Percentiles rank a stretch among this genome's conserved stretches.
phyloP scores from a whole-genome alignment of 92 coral and sea anemone species.

The Porites rus region DNA sequence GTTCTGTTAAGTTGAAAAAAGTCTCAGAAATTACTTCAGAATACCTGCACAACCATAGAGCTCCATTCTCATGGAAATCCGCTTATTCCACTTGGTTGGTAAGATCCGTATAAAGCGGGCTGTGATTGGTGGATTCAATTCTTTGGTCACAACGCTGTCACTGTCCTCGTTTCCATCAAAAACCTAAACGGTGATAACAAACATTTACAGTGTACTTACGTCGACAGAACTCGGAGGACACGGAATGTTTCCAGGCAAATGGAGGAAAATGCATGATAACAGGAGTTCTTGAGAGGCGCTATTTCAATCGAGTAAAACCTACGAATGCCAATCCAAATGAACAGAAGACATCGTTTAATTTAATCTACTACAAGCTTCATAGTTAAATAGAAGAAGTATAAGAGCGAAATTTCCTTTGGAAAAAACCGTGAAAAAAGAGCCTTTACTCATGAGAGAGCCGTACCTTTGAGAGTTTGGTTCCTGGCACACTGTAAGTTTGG shows the following conservation, averaged over 20 bases:
- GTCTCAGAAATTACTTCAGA: background rate
- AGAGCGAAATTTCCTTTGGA: no score
- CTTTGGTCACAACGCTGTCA: background rate
- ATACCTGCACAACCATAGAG: conserved; percentile 34
- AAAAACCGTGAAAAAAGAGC: no score
- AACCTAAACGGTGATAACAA: background rate
- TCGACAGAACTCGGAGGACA: no score
- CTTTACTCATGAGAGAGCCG: background rate
- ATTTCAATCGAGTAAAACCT: no score
- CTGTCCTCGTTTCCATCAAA: conserved; percentile 2
- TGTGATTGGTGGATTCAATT: conserved; percentile 8
- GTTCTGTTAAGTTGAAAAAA: background rate
- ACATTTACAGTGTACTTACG: no score
- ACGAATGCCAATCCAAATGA: no score
- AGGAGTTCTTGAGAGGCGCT: no score
- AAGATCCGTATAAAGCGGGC: conserved; percentile 1
- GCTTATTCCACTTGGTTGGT: background rate
- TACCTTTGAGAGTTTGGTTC: conserved; percentile 2
- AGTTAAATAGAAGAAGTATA: no score
- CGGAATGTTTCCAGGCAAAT: no score
- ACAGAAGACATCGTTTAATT: no score
- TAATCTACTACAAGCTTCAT: no score
- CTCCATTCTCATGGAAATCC: conserved; percentile 32
- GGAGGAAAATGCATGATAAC: no score
- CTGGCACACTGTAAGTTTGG: background rate